Base-by-base conservation (phyloP, 1,140 invertebrate genomes). In the Leucophenga varia region DNA sequence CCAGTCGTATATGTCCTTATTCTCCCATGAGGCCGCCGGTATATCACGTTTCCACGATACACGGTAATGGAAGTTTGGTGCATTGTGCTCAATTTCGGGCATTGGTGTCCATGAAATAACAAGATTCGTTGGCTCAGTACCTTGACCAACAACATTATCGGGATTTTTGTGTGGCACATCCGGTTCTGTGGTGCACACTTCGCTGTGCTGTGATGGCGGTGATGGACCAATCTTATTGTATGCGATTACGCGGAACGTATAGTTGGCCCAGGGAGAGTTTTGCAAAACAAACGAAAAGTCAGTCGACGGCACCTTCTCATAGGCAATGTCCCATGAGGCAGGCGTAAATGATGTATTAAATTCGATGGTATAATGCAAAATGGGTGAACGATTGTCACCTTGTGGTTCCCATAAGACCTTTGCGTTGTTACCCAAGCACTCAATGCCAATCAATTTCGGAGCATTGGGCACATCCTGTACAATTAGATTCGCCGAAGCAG, bases 1-100 rank as follows among this genome's bases (percentile, higher is more conserved):
- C 91, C 92, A 95, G 72, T 95, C 86, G 1, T 78, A 77, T 38
- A 95, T 86, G 47, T 91, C 86, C 52, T 85, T 79, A 16, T 80
- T 82, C 50, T 81, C 78, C 86, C 90, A 96, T 14, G 79, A 64
- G 63, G 83, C 81, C 7, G 87, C 88, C 0, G 84, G 81, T 49
- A 89, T 86, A 67, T 95, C 86, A 43, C 87, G 81, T 61, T 87
- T 88, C 80, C 91, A 97, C 49, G 84, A 89, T 4, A 99, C 86
- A 51, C 88, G 82, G 74, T 99, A 99, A 61, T 88, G 85, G 76
- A 99, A 97, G 37, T 86, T 86, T 1, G 91, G 91, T 0, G 87
- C 96, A 80, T 98, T 96, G 75, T 98, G 96, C 55, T 98, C 93
- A 60, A 97, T 93, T 77, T 93, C 86, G 0, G 93, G 88, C 94